Percentiles rank a stretch among this genome's conserved stretches.
These are phyloP conservation scores for Fregetta grallaria DNA, from an alignment of 2,113 vertebrate genomes.

Conservation along the genomic window DNA sequence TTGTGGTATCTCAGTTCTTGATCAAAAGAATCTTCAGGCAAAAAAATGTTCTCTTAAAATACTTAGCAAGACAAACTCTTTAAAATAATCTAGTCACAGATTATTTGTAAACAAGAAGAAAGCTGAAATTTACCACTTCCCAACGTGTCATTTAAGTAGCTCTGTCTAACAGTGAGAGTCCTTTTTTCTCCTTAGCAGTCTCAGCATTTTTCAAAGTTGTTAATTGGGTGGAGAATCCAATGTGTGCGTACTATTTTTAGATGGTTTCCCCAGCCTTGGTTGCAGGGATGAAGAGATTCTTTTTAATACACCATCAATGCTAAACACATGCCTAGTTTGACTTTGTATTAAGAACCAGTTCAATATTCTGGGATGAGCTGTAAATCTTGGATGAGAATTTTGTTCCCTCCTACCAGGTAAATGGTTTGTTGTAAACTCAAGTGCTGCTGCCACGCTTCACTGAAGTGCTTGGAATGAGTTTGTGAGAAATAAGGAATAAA, in stretches of 20 bases:
- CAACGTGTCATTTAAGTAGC: not conserved
- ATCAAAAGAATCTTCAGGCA: not conserved
- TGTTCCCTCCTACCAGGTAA: not conserved
- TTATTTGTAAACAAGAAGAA: not conserved
- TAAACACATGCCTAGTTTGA: not conserved
- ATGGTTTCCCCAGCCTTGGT: not conserved
- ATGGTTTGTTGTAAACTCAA: constrained; percentile 27
- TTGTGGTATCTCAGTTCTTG: not conserved
- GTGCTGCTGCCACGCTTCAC: not conserved
- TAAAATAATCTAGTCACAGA: not conserved
- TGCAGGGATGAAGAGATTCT: not conserved
- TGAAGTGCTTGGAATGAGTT: constrained; percentile 22
- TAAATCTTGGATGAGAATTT: constrained; percentile 8
- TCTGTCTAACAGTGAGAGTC: not conserved
- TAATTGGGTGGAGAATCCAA: not conserved
- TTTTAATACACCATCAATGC: not conserved
- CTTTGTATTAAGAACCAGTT: not conserved
- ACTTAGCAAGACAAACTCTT: not conserved
- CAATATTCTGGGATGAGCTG: not conserved
- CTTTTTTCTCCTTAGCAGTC: not conserved
- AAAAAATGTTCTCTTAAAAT: not conserved
- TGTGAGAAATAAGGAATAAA: constrained; percentile 4
- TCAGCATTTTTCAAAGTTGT: not conserved
- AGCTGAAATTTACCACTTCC: not conserved
- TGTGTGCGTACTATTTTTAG: not conserved